These are phyloP conservation scores for Augiades crinisus DNA, from an alignment of 2,888 invertebrate species.

Conservation along the genomic window DNA sequence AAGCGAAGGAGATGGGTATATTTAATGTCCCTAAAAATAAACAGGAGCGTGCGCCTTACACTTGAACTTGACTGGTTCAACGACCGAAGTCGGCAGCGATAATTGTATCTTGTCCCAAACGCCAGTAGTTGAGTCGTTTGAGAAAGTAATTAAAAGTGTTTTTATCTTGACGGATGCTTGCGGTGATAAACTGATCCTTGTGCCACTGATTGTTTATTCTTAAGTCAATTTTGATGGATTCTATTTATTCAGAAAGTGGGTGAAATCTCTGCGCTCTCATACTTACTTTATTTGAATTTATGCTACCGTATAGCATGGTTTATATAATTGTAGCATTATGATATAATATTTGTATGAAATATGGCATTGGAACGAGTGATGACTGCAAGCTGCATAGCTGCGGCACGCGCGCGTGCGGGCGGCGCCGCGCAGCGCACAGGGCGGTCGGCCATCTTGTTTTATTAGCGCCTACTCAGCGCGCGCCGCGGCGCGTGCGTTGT, in stretches of 20 bases:
- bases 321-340: too few relatives aligned
- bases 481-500: slow-evolving; percentile 38
- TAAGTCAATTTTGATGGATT: too few relatives aligned
- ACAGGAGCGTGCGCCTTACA: slow-evolving; percentile 55
- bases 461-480: slow-evolving; percentile 19
- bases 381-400: background rate
- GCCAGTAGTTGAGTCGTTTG: slow-evolving; percentile 24
- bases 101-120: slow-evolving; percentile 42
- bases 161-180: slow-evolving; percentile 8
- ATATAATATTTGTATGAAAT: too few relatives aligned
- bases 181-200: background rate
- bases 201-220: background rate
- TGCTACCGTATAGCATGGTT: too few relatives aligned
- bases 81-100: slow-evolving; percentile 53
- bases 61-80: slow-evolving; percentile 76
- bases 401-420: background rate
- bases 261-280: too few relatives aligned
- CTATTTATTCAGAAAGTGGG: too few relatives aligned
- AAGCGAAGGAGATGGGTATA: slow-evolving; percentile 56
- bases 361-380: too few relatives aligned
- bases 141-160: slow-evolving; percentile 13
- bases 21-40: slow-evolving; percentile 73
- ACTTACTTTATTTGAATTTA: too few relatives aligned
- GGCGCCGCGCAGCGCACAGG: background rate
- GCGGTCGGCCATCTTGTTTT: slow-evolving; percentile 37